These are phyloP conservation scores for Crotalus viridis DNA, from an alignment of 2,113 vertebrate genomes.

Conservation along the genomic window DNA sequence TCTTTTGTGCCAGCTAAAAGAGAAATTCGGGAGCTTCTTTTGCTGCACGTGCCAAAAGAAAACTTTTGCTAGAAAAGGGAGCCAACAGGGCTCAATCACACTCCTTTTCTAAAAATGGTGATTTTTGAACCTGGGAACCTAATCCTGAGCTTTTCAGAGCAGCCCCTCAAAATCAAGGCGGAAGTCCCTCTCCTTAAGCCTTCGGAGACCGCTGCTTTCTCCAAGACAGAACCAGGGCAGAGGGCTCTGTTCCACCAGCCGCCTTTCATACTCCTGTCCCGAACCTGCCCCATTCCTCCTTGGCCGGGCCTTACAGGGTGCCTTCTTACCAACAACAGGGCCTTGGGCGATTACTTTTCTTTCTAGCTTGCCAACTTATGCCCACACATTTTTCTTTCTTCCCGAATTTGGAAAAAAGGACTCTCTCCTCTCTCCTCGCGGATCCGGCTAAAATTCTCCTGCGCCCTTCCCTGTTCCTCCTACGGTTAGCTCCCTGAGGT, in stretches of 20 bases:
- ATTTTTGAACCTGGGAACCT: background rate
- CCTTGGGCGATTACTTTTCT: background rate
- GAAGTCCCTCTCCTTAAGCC: background rate
- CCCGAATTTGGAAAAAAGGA: background rate
- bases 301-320: background rate
- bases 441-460: background rate
- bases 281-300: background rate
- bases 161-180: background rate
- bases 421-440: background rate
- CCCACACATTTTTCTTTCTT: background rate
- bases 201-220: background rate
- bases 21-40: background rate
- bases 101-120: background rate
- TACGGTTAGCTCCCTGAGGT: background rate
- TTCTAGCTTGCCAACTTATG: background rate
- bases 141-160: background rate
- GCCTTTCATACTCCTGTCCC: background rate
- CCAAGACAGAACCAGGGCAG: background rate
- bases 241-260: background rate
- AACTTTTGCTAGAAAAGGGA: background rate
- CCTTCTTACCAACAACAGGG: background rate
- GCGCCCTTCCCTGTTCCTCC: background rate
- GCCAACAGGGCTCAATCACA: background rate
- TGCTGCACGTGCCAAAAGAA: background rate
- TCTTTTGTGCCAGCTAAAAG: background rate